These are phyloP conservation scores for Polyodon spathula DNA, from an alignment of 2,113 vertebrate genomes.

Conservation along the genomic window DNA sequence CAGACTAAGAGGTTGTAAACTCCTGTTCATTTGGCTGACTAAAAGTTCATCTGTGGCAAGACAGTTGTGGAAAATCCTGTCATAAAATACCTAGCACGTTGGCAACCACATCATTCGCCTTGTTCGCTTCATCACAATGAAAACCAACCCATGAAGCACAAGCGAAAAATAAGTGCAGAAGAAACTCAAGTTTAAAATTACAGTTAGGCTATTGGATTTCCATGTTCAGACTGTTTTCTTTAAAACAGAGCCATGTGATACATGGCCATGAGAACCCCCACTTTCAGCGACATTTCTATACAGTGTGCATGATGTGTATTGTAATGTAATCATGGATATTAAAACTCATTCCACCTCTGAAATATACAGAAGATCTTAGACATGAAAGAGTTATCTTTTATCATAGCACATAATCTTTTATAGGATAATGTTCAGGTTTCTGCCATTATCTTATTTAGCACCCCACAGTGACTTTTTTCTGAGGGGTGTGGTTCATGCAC, in stretches of 20 bases:
- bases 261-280: not conserved
- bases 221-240: not conserved
- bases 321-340: not conserved
- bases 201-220: not conserved
- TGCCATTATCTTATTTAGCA: too few species aligned
- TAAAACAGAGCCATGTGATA: not conserved
- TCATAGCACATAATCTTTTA: too few species aligned
- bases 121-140: not conserved
- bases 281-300: not conserved
- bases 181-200: not conserved
- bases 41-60: too few species aligned
- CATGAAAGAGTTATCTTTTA: not conserved
- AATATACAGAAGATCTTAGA: not conserved
- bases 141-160: not conserved
- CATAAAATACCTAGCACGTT: too few species aligned
- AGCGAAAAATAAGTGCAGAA: not conserved
- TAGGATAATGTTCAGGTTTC: too few species aligned
- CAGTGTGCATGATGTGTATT: not conserved
- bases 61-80: too few species aligned
- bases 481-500: too few species aligned
- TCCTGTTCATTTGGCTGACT: too few species aligned
- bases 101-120: not conserved
- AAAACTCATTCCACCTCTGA: not conserved
- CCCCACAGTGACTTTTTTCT: too few species aligned
- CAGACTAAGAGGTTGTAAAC: too few species aligned